phyloP scores from a whole-genome alignment of 1,140 invertebrate species.

The Planococcus citri region DNA sequence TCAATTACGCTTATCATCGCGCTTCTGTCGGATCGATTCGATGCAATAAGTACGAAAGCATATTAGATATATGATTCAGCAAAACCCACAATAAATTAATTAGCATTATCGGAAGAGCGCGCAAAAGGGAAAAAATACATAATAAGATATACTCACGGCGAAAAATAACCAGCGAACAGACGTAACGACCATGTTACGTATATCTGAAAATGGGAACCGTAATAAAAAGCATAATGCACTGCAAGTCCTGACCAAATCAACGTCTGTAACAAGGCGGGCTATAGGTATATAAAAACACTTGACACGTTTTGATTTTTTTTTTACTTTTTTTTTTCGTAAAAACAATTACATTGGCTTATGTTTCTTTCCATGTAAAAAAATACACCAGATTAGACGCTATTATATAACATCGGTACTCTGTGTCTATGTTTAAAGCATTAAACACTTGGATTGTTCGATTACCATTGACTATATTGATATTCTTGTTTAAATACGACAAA shows the following conservation, averaged over 20 bases:
- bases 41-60: too few relatives aligned
- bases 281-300: not conserved
- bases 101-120: not conserved
- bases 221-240: slow-evolving; percentile 1
- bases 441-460: not conserved
- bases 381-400: not conserved
- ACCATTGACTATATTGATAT: not conserved
- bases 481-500: too few relatives aligned
- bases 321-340: not conserved
- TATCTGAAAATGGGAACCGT: not conserved
- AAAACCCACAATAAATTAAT: not conserved
- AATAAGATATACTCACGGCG: not conserved
- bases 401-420: not conserved
- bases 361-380: not conserved
- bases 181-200: slow-evolving; percentile 1
- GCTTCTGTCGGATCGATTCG: too few relatives aligned
- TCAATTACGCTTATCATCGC: too few relatives aligned
- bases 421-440: not conserved
- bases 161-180: not conserved
- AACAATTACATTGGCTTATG: not conserved
- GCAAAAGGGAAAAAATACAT: not conserved
- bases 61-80: not conserved
- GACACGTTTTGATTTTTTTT: too few relatives aligned
- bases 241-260: not conserved
- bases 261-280: not conserved